Conservation (phyloP, 2,113 vertebrate genomes). For the Eretmochelys imbricata region DNA sequence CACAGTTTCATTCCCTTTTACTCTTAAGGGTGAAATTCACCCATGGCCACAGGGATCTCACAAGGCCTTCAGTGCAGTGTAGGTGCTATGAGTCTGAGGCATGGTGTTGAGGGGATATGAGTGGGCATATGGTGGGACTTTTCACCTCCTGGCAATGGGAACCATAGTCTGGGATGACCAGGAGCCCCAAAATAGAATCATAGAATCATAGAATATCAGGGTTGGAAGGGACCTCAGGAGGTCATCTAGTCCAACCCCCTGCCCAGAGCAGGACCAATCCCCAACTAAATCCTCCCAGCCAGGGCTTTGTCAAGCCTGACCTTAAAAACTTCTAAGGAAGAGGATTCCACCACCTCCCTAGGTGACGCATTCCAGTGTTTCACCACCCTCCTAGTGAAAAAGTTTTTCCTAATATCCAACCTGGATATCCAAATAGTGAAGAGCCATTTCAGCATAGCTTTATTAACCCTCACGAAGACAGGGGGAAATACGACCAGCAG, state of each 20-base stretch:
- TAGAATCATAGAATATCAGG: too few relatives aligned
- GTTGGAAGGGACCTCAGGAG: too few relatives aligned
- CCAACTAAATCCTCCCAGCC: too few relatives aligned
- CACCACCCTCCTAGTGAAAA: too few relatives aligned
- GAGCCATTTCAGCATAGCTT: not conserved
- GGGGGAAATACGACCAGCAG: not conserved
- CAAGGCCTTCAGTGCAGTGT: not conserved
- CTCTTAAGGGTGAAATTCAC: not conserved
- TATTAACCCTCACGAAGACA: not conserved
- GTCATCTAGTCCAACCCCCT: too few relatives aligned
- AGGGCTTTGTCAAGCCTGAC: too few relatives aligned
- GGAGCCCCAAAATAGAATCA: not conserved
- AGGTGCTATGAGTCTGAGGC: not conserved
- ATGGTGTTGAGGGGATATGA: not conserved
- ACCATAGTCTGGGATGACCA: not conserved
- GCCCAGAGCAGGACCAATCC: too few relatives aligned
- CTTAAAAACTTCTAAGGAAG: too few relatives aligned
- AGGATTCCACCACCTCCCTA: too few relatives aligned
- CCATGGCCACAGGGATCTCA: not conserved
- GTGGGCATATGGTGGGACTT: not conserved
- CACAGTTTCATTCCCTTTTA: not conserved
- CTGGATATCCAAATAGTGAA: not conserved
- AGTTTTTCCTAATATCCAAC: too few relatives aligned
- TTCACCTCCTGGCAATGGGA: not conserved
- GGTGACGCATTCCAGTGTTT: too few relatives aligned